Evolutionary conservation across 2,888 invertebrate species (phyloP).

Genomic region (Chorisops tibialis): DNA sequence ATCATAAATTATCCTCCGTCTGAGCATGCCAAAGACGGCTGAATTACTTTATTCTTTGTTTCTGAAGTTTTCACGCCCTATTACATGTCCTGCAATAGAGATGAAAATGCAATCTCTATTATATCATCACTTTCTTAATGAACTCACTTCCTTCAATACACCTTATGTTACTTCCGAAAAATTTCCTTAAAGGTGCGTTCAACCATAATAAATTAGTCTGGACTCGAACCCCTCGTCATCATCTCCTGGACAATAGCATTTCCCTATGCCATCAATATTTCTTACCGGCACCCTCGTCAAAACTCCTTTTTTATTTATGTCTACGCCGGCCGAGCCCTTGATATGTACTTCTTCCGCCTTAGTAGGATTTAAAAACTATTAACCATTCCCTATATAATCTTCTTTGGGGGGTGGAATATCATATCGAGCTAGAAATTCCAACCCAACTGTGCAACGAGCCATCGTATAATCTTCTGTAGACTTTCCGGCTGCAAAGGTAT

Average conservation of each 20-base stretch:
- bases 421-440: constrained; percentile 1
- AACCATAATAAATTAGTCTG: constrained; percentile 18
- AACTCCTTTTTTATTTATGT: not conserved
- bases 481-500: not conserved
- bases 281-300: constrained; percentile 4
- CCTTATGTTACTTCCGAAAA: constrained; percentile 1
- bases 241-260: constrained; percentile 15
- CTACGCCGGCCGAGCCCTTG: not conserved
- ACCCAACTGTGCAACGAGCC: not conserved
- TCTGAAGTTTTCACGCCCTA: no score
- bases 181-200: constrained; percentile 4
- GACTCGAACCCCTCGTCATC: constrained; percentile 3
- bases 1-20: no score
- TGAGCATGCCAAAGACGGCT: no score
- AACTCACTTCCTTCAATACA: not conserved
- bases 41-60: no score
- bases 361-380: constrained; percentile 20
- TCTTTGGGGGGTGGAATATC: not conserved
- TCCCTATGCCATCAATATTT: not conserved
- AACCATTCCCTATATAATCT: not conserved
- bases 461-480: constrained; percentile 6
- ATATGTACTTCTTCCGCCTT: not conserved
- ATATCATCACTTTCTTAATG: no score
- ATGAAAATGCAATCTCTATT: no score
- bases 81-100: no score